Percentiles rank a stretch among this genome's conserved stretches.
Conservation (phyloP, 1,140 invertebrate genomes). For the Pseudomyrmex gracilis region DNA sequence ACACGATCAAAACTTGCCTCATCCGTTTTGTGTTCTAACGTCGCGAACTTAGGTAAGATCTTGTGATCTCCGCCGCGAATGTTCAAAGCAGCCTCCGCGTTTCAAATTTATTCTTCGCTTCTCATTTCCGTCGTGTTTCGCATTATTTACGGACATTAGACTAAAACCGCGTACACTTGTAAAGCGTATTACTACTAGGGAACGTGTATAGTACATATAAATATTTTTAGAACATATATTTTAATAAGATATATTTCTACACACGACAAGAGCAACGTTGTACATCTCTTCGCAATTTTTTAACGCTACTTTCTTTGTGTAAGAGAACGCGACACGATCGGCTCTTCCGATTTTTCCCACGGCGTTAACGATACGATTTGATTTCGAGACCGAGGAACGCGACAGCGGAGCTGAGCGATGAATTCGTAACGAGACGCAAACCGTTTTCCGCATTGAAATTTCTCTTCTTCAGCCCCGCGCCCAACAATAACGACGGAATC, state of each 20-base stretch:
- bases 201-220: background rate
- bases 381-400: background rate
- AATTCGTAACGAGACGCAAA: slow-evolving; percentile 46
- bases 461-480: background rate
- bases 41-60: slow-evolving; percentile 43
- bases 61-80: slow-evolving; percentile 19
- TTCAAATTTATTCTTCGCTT: slow-evolving; percentile 30
- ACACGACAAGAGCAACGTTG: background rate
- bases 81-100: slow-evolving; percentile 38
- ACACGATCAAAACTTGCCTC: slow-evolving; percentile 65
- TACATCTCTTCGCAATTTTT: background rate
- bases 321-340: too few relatives aligned
- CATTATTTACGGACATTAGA: background rate
- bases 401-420: slow-evolving; percentile 26
- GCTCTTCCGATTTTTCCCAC: background rate
- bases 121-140: background rate
- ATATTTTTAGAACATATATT: background rate
- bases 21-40: slow-evolving; percentile 43
- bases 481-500: slow-evolving; percentile 33
- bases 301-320: background rate
- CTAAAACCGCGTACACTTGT: slow-evolving; percentile 2
- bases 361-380: slow-evolving; percentile 34
- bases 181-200: background rate
- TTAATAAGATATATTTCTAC: too few relatives aligned
- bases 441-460: slow-evolving; percentile 43